Conservation (phyloP, 2,113 vertebrate genomes). For the Oplegnathus fasciatus region DNA sequence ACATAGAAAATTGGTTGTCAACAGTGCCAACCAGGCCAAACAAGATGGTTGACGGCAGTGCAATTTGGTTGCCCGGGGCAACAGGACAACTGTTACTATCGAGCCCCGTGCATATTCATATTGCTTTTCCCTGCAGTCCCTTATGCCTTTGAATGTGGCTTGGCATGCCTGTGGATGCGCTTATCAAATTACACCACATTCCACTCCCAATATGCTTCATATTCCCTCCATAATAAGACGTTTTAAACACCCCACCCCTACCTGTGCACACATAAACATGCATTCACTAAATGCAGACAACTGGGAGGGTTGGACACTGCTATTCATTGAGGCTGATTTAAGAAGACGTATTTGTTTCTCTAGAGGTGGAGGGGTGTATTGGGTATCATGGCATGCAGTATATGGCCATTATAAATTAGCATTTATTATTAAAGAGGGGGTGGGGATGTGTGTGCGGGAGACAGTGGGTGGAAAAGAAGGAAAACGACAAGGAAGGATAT, state of each 20-base stretch:
- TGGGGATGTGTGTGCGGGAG: not conserved
- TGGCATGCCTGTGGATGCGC: conserved; percentile 43
- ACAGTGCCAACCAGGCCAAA: conserved; percentile 22
- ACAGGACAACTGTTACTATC: conserved; percentile 34
- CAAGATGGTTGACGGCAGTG: conserved; percentile 37
- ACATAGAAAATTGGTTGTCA: conserved; percentile 32
- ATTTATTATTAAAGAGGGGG: conserved; percentile 1
- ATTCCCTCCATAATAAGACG: conserved; percentile 54
- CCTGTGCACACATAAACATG: conserved; percentile 16
- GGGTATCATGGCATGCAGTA: not conserved
- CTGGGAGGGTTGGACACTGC: not conserved
- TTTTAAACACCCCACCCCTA: conserved; percentile 26
- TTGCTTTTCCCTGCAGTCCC: conserved; percentile 18
- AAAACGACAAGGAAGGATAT: not conserved
- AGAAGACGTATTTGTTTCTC: not conserved
- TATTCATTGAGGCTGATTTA: not conserved
- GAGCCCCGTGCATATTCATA: conserved; percentile 33
- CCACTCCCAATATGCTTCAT: conserved; percentile 43
- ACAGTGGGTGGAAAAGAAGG: not conserved
- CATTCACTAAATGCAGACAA: conserved; percentile 4
- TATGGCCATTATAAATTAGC: conserved; percentile 13
- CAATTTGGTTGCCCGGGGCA: conserved; percentile 49
- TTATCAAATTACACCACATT: conserved; percentile 76
- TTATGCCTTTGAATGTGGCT: conserved; percentile 37
- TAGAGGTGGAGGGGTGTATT: not conserved